phyloP scores from a whole-genome alignment of 2,113 vertebrate genomes.

The Rhagologus leucostigma region DNA sequence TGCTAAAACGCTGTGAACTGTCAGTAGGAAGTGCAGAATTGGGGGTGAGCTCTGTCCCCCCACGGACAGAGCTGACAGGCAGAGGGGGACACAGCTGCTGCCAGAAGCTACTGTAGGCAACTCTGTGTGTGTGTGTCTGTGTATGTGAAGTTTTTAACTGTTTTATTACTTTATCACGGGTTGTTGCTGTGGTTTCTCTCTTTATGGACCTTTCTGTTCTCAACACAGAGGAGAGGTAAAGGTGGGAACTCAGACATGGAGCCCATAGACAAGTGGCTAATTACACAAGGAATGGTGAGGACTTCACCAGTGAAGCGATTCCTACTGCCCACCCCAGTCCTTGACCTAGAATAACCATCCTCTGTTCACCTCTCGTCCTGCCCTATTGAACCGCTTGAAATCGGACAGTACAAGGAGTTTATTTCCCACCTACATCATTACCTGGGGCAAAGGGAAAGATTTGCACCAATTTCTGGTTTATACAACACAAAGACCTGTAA shows the following conservation, averaged over 20 bases:
- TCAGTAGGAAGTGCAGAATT: background rate
- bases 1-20: background rate
- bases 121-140: background rate
- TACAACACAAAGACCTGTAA: background rate
- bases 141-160: background rate
- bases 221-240: slow-evolving; percentile 91
- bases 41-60: background rate
- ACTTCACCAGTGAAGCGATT: slow-evolving; percentile 72
- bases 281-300: slow-evolving; percentile 99
- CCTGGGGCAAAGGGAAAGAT: slow-evolving; percentile 19
- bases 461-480: background rate
- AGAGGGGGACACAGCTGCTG: background rate
- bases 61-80: background rate
- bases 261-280: slow-evolving; percentile 99
- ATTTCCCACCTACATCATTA: background rate
- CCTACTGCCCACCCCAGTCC: slow-evolving; percentile 61
- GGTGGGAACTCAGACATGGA: slow-evolving; percentile 91
- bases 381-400: slow-evolving; percentile 51
- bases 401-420: slow-evolving; percentile 70
- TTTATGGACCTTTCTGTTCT: slow-evolving; percentile 79
- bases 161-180: slow-evolving; percentile 43
- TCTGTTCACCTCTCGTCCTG: slow-evolving; percentile 52
- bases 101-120: background rate
- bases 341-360: slow-evolving; percentile 54
- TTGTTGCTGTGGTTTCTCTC: slow-evolving; percentile 76